These are phyloP conservation scores for Agelas oroides DNA, from an alignment of 37 sponge, comb jelly and placozoan genomes.

Conservation along the genomic window DNA sequence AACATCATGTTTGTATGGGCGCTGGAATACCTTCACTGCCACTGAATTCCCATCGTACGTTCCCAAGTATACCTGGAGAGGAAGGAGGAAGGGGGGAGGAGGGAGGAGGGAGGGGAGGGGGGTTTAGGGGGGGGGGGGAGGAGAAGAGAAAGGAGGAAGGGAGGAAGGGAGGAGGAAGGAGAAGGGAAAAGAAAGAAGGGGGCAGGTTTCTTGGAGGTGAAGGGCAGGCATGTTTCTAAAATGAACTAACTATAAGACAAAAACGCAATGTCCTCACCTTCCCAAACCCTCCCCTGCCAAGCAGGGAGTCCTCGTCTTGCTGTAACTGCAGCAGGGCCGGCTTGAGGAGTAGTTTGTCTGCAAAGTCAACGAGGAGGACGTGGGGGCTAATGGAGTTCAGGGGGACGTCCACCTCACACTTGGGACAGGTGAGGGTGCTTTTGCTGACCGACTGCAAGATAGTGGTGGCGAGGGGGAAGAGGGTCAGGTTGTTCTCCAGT, in stretches of 20 bases:
- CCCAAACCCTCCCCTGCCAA: conserved; percentile 66
- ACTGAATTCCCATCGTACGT: conserved; percentile 38
- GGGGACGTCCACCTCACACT: conserved; percentile 14
- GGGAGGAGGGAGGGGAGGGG: background rate
- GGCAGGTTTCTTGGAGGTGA: no score
- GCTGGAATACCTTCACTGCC: conserved; percentile 69
- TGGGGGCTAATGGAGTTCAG: conserved; percentile 44
- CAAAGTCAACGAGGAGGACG: conserved; percentile 60
- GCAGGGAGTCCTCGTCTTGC: background rate
- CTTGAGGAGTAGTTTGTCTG: conserved; percentile 40
- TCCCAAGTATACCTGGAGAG: conserved; percentile 53
- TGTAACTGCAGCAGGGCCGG: conserved; percentile 8
- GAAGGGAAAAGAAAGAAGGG: no score
- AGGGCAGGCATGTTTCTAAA: no score
- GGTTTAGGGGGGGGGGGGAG: background rate
- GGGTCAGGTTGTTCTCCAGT: conserved; percentile 23
- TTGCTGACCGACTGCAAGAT: conserved; percentile 15
- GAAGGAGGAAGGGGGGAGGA: background rate
- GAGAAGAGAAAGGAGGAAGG: background rate
- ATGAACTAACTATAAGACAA: no score
- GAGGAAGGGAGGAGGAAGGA: background rate
- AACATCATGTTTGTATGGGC: background rate
- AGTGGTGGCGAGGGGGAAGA: conserved; percentile 34
- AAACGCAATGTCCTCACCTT: conserved; percentile 34
- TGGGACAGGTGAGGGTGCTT: conserved; percentile 28